phyloP scores from a whole-genome alignment of 2,113 vertebrate genomes.

The Notechis scutatus region DNA sequence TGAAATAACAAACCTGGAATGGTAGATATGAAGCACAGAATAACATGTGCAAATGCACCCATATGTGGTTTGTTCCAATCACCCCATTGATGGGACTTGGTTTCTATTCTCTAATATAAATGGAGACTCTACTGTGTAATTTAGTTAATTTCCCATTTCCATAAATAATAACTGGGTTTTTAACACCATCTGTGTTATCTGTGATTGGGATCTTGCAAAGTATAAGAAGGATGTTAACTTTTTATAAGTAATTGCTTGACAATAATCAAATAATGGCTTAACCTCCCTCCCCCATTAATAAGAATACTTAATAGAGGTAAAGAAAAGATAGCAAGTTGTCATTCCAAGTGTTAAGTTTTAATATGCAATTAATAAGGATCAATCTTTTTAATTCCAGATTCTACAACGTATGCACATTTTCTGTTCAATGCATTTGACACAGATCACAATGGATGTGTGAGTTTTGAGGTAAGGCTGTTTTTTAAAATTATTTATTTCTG shows the following conservation, averaged over 20 bases:
- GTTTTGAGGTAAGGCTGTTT: conserved; percentile 88
- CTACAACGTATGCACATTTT: conserved; percentile 95
- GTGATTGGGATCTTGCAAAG: neutral
- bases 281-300: neutral
- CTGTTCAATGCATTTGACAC: conserved; percentile 98
- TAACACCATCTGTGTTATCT: neutral
- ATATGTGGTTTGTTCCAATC: neutral
- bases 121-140: neutral
- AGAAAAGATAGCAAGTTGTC: neutral
- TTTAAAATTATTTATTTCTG: neutral
- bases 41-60: neutral
- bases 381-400: conserved; percentile 77
- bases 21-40: neutral
- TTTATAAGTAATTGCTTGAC: neutral
- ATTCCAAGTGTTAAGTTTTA: neutral
- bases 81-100: neutral
- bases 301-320: neutral
- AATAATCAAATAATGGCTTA: neutral
- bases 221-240: neutral
- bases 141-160: neutral
- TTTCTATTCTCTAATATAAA: neutral
- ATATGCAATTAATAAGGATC: neutral
- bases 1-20: neutral
- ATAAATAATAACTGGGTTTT: neutral
- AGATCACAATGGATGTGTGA: conserved; percentile 96